Evolutionary conservation across 2,888 invertebrate species (phyloP), one percentile per base, ranked within the genome.

Genomic region (Aleiodes alternator): DNA sequence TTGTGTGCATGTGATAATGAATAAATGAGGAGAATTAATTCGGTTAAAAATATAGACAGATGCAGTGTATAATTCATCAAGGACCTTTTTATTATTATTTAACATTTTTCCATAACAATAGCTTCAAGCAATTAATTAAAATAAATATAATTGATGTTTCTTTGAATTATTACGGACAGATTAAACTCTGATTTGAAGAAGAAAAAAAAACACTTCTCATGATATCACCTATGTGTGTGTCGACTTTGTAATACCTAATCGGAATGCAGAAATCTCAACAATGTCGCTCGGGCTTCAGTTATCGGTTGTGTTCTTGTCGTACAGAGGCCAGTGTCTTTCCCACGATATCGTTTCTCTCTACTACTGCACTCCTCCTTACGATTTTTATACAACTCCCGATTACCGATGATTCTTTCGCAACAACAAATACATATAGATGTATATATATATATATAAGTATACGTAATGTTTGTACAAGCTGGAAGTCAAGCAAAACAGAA

Each of bases 221-320:
- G 74, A 75, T 55, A 75, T 75, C 74, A 75, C 70, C 59, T 69
- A 64, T 48, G 23, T 69, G 23, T 23, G 23, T 23, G 23, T 23
- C 29, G 64, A 68, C 68, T 55, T 64, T 74, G 69, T 74, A 70
- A 61, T 57, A 50, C 51, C 64, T 72, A 77, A 75, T 80, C 71
- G 78, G 64, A 80, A 82, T 81, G 79, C 82, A 80, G 75, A 71
- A 77, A 83, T 83, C 74, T 75, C 75, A 34, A 82, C 81, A 79
- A 82, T 83, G 81, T 82, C 78, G 78, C 75, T 69, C 76, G 83
- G 83, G 12, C 31, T 43, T 43, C 64, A 51, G 80, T 81, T 83
- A 81, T 80, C 80, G 77, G 69, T 77, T 56, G 43, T 73, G 16
- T 74, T 76, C 75, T 75, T 68, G 56, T 75, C 69, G 66, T 14